These are phyloP conservation scores for Zhuqinia jingwanae DNA, from an alignment of 2,888 invertebrate species.

Conservation along the genomic window DNA sequence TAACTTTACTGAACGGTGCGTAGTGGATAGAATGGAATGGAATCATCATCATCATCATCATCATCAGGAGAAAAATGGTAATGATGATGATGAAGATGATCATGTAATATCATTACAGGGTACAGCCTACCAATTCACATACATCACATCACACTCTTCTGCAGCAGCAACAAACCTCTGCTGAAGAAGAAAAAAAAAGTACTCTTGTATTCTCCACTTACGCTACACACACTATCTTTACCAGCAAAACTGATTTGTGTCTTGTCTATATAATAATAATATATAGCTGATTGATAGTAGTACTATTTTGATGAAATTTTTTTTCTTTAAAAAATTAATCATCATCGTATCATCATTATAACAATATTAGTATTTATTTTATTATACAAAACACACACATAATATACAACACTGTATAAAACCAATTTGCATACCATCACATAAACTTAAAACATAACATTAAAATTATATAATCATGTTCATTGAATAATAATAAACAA, in stretches of 20 bases:
- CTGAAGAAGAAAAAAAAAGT: background rate
- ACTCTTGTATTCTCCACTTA: background rate
- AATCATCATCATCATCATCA: constrained; percentile 30
- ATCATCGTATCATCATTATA: constrained; percentile 6
- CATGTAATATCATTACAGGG: constrained; percentile 40
- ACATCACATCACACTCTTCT: constrained; percentile 30
- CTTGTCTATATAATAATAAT: constrained; percentile 7
- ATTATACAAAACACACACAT: background rate
- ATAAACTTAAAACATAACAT: background rate
- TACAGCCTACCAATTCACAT: constrained; percentile 43
- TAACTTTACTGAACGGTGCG: background rate
- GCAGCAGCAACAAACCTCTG: background rate
- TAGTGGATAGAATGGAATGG: background rate
- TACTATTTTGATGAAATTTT: background rate
- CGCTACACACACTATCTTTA: too few species aligned
- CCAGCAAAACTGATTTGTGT: too few species aligned
- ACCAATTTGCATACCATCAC: background rate
- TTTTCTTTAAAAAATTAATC: constrained; percentile 24
- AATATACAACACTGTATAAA: background rate
- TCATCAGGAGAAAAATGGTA: background rate
- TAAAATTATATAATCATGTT: too few species aligned
- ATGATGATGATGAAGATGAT: background rate
- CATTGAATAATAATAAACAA: too few species aligned
- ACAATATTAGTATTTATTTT: background rate
- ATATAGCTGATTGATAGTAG: background rate